Evolutionary conservation across 2,888 invertebrate genomes (phyloP).

Genomic region (Nomada goodeniana): DNA sequence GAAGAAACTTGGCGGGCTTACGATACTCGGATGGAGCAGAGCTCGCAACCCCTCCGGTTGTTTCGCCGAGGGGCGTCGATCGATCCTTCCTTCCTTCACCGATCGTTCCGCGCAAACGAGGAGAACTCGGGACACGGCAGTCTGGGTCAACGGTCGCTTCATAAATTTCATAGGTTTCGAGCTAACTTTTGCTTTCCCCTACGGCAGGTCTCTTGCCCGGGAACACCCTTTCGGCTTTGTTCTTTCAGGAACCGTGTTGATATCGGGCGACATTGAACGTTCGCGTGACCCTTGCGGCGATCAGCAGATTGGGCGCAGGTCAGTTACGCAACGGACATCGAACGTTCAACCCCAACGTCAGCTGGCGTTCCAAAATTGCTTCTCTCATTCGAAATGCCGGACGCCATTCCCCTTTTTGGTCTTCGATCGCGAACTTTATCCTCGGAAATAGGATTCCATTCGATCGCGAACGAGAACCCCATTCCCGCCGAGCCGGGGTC

Average conservation of each 20-base stretch:
- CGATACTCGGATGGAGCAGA: conserved; percentile 39
- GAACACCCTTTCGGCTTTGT: background rate
- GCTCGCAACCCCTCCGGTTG: conserved; percentile 17
- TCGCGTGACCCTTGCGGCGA: conserved; percentile 51
- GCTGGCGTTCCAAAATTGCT: background rate
- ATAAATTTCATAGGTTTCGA: conserved; percentile 12
- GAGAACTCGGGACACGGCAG: background rate
- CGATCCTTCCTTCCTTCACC: conserved; percentile 8
- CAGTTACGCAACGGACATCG: conserved; percentile 68
- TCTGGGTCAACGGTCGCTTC: conserved; percentile 26
- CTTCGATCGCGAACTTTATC: background rate
- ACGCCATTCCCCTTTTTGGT: background rate
- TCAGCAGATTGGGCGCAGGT: conserved; percentile 54
- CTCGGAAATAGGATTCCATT: background rate
- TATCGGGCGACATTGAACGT: conserved; percentile 34
- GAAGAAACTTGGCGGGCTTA: conserved; percentile 22
- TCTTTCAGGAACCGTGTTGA: background rate
- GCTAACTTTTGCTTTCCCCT: conserved; percentile 3
- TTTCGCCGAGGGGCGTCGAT: conserved; percentile 26
- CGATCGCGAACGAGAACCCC: background rate
- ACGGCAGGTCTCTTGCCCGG: background rate
- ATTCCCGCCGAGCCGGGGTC: too few species aligned
- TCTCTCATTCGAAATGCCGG: background rate
- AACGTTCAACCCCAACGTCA: conserved; percentile 15
- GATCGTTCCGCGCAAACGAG: background rate